Conservation (phyloP, 2,888 invertebrate species). For the Drosophila fungiperda region DNA sequence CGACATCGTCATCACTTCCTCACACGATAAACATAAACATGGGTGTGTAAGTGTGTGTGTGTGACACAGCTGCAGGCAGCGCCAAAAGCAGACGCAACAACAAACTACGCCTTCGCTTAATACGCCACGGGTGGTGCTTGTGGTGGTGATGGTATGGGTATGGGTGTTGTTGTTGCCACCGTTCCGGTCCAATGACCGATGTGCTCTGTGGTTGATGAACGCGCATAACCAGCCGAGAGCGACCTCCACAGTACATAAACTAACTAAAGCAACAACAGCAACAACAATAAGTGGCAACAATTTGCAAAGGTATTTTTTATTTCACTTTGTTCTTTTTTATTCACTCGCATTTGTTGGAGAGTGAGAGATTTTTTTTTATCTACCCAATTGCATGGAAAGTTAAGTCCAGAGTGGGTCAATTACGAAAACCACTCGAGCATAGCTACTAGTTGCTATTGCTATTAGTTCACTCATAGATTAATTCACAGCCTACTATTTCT, state of each 20-base stretch:
- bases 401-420: constrained; percentile 68
- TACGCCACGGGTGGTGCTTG: constrained; percentile 65
- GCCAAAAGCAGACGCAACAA: constrained; percentile 44
- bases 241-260: constrained; percentile 72
- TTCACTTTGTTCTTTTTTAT: constrained; percentile 11
- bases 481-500: constrained; percentile 10
- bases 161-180: constrained; percentile 30
- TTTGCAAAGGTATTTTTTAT: constrained; percentile 46
- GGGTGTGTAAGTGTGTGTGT: constrained; percentile 7
- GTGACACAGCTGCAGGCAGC: constrained; percentile 56
- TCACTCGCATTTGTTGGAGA: constrained; percentile 14
- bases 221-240: constrained; percentile 73
- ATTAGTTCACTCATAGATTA: constrained; percentile 3
- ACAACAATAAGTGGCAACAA: constrained; percentile 40
- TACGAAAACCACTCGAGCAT: constrained; percentile 54
- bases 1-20: constrained; percentile 75
- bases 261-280: constrained; percentile 21
- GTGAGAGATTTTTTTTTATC: constrained; percentile 33
- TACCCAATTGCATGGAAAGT: constrained; percentile 70
- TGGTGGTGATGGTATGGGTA: constrained; percentile 21
- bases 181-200: constrained; percentile 77
- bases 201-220: constrained; percentile 58
- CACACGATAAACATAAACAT: constrained; percentile 56
- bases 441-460: constrained; percentile 6
- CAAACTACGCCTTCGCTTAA: constrained; percentile 61